phyloP scores from a whole-genome alignment of 2,797 vertebrate species.

The Gila robusta region DNA sequence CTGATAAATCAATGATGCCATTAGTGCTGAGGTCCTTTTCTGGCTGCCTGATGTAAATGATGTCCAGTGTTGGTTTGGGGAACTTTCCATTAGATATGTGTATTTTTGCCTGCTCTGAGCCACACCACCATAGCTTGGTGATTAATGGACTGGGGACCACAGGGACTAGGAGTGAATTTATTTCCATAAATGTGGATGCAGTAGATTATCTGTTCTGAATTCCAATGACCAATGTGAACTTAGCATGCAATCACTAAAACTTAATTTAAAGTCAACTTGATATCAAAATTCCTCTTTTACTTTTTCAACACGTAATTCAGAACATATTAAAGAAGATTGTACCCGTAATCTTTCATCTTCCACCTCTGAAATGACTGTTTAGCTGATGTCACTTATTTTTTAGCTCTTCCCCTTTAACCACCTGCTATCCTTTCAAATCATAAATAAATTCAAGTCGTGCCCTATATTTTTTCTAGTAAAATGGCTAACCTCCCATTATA shows the following conservation, averaged over 20 bases:
- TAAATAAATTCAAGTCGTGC: not conserved
- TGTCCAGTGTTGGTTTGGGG: constrained; percentile 5
- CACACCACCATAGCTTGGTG: constrained; percentile 18
- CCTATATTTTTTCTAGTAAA: not conserved
- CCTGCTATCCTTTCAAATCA: not conserved
- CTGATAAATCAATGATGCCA: constrained; percentile 49
- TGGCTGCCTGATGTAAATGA: constrained; percentile 36
- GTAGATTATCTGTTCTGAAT: constrained; percentile 28
- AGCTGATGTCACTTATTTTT: not conserved
- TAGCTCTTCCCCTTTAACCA: not conserved
- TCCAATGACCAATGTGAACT: constrained; percentile 2
- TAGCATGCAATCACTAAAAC: constrained; percentile 5
- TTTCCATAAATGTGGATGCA: constrained; percentile 36
- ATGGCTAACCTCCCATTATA: not conserved
- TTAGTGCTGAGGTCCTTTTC: constrained; percentile 28
- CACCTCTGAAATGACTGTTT: not conserved
- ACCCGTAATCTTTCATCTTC: not conserved
- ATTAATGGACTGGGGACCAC: constrained; percentile 50
- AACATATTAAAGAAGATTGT: not conserved
- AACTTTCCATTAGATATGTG: constrained; percentile 29
- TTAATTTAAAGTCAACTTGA: not conserved
- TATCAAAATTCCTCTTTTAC: not conserved
- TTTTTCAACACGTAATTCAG: not conserved
- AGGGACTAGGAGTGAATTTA: constrained; percentile 18
- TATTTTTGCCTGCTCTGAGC: constrained; percentile 19